phyloP scores from a whole-genome alignment of 2,113 vertebrate genomes.

The Chaenocephalus aceratus region DNA sequence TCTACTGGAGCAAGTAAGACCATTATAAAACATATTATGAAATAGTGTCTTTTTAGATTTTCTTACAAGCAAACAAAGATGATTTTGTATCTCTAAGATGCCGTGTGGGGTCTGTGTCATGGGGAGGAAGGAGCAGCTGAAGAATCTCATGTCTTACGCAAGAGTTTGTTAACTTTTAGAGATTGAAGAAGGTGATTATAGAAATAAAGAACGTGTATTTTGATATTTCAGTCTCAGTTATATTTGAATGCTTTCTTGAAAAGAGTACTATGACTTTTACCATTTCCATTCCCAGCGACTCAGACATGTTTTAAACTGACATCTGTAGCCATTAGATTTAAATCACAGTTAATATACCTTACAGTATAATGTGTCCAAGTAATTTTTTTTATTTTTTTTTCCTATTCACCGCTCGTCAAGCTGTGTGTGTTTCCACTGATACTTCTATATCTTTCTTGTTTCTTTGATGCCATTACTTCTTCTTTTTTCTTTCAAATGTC shows the following conservation, averaged over 20 bases:
- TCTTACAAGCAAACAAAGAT: neutral
- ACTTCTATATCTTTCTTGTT: neutral
- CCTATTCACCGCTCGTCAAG: neutral
- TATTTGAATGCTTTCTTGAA: no score
- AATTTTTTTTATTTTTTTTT: neutral
- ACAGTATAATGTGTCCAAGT: no score
- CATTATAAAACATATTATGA: neutral
- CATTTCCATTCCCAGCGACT: no score
- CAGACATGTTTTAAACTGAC: no score
- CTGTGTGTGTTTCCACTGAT: no score
- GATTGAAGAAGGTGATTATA: no score
- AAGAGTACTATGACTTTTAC: no score
- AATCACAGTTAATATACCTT: no score
- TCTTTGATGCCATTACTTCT: neutral
- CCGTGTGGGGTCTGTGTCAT: constrained; percentile 31
- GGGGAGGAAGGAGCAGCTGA: constrained; percentile 22
- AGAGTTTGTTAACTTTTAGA: no score
- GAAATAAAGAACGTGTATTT: no score
- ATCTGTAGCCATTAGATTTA: no score
- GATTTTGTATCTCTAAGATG: constrained; percentile 1
- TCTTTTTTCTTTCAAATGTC: neutral
- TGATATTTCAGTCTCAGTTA: no score
- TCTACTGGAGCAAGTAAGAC: constrained; percentile 97
- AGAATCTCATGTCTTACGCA: neutral
- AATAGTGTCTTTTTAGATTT: neutral